Percentiles rank a stretch among this genome's conserved stretches.
phyloP scores from a whole-genome alignment of 2,797 vertebrate species.

The Notolabrus celidotus region DNA sequence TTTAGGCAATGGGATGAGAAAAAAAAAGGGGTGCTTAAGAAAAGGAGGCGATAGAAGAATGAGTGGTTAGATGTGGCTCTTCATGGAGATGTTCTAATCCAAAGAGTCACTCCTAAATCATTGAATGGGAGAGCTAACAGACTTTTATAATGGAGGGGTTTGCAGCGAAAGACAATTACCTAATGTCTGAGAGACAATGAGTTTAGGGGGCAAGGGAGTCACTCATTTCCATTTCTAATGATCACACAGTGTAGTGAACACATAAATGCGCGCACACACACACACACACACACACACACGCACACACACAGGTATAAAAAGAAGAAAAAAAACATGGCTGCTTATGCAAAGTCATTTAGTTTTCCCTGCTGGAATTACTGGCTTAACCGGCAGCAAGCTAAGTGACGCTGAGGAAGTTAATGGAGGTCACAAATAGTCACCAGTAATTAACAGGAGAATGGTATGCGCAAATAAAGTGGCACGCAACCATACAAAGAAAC shows the following conservation, averaged over 20 bases:
- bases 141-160: slow-evolving; percentile 67
- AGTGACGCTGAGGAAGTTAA: slow-evolving; percentile 78
- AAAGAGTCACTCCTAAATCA: slow-evolving; percentile 67
- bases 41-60: slow-evolving; percentile 26
- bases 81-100: slow-evolving; percentile 53
- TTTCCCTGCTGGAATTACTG: slow-evolving; percentile 78
- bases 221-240: slow-evolving; percentile 81
- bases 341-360: slow-evolving; percentile 80
- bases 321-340: slow-evolving; percentile 41
- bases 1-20: slow-evolving; percentile 38
- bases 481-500: slow-evolving; percentile 34
- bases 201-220: slow-evolving; percentile 77
- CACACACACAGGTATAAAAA: slow-evolving; percentile 12
- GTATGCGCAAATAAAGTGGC: slow-evolving; percentile 33
- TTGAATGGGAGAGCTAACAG: slow-evolving; percentile 54
- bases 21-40: slow-evolving; percentile 50
- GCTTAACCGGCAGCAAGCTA: slow-evolving; percentile 72
- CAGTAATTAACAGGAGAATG: slow-evolving; percentile 76
- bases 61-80: slow-evolving; percentile 37
- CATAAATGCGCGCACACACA: slow-evolving; percentile 24
- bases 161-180: slow-evolving; percentile 76
- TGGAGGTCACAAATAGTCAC: slow-evolving; percentile 81
- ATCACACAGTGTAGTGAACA: slow-evolving; percentile 64
- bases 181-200: slow-evolving; percentile 79
- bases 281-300: slow-evolving; percentile 4